Evolutionary conservation across 2,113 vertebrate genomes (phyloP).

Genomic region (Paramisgurnus dabryanus): DNA sequence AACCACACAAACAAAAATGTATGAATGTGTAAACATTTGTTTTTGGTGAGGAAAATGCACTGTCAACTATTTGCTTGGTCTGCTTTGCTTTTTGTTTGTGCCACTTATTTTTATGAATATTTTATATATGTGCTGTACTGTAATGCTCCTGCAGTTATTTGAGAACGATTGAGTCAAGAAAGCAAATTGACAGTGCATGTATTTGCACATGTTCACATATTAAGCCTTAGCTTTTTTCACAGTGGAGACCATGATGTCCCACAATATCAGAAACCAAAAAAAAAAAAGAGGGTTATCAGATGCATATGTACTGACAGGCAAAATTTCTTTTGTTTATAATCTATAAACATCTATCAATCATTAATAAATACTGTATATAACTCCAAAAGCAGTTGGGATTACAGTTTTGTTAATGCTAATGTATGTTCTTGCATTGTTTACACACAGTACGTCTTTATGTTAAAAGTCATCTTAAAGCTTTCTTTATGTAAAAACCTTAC

Average conservation of each 20-base stretch:
- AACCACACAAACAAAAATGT: background rate
- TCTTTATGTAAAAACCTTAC: no score
- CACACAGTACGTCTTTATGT: no score
- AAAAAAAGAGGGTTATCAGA: conserved; percentile 50
- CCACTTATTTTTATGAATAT: background rate
- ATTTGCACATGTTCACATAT: conserved; percentile 75
- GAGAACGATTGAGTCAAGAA: conserved; percentile 54
- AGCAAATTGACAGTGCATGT: conserved; percentile 62
- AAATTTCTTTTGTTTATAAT: conserved; percentile 63
- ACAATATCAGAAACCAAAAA: conserved; percentile 55
- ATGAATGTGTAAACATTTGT: conserved; percentile 16
- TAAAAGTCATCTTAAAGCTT: no score
- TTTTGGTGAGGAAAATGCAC: conserved; percentile 2
- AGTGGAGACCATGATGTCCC: conserved; percentile 53
- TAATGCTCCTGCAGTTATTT: conserved; percentile 41
- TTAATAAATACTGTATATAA: conserved; percentile 76
- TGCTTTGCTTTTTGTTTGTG: conserved; percentile 8
- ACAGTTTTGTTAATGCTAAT: no score
- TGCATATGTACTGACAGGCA: conserved; percentile 57
- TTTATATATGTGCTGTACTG: conserved; percentile 50
- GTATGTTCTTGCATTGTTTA: no score
- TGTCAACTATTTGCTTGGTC: background rate
- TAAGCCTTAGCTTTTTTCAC: conserved; percentile 71
- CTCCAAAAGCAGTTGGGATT: conserved; percentile 49
- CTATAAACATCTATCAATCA: conserved; percentile 61